Percentiles rank a stretch among this genome's conserved stretches.
Conservation (phyloP, 2,888 invertebrate genomes). For the Nyleta sp. region DNA sequence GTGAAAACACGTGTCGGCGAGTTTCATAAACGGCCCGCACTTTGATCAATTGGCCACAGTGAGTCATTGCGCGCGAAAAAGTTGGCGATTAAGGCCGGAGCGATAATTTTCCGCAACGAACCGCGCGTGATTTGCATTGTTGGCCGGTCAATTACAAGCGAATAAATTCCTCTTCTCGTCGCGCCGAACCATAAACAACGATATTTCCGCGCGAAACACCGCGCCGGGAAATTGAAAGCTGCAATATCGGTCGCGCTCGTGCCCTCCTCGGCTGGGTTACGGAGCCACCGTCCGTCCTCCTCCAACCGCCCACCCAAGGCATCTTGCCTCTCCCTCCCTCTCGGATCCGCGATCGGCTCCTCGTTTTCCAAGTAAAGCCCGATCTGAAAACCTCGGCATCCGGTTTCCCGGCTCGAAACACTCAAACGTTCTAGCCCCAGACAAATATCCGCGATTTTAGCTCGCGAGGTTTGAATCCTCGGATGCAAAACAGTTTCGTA, state of each 20-base stretch:
- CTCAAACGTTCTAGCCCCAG: too few species aligned
- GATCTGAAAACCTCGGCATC: too few species aligned
- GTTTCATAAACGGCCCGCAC: conserved; percentile 32
- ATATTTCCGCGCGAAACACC: conserved; percentile 13
- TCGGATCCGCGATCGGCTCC: conserved; percentile 7
- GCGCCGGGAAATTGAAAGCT: conserved; percentile 47
- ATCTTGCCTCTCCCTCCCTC: conserved; percentile 17
- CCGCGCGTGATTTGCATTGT: conserved; percentile 42
- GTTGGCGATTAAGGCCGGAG: conserved; percentile 29
- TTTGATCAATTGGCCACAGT: conserved; percentile 24
- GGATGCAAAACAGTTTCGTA: conserved; percentile 42
- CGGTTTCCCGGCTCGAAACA: too few species aligned
- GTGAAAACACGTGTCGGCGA: conserved; percentile 29
- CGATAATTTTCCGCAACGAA: conserved; percentile 45
- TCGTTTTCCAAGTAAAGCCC: background rate
- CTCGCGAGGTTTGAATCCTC: too few species aligned
- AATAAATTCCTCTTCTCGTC: background rate
- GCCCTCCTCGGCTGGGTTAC: conserved; percentile 43
- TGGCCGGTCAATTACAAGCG: conserved; percentile 4
- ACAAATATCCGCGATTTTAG: too few species aligned
- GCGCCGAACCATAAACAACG: background rate
- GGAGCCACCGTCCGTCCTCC: conserved; percentile 13
- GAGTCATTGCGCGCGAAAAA: conserved; percentile 24
- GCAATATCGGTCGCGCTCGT: conserved; percentile 46
- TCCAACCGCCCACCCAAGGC: background rate